Conservation (phyloP, 2,888 invertebrate genomes). For the Macrophya annulata region DNA sequence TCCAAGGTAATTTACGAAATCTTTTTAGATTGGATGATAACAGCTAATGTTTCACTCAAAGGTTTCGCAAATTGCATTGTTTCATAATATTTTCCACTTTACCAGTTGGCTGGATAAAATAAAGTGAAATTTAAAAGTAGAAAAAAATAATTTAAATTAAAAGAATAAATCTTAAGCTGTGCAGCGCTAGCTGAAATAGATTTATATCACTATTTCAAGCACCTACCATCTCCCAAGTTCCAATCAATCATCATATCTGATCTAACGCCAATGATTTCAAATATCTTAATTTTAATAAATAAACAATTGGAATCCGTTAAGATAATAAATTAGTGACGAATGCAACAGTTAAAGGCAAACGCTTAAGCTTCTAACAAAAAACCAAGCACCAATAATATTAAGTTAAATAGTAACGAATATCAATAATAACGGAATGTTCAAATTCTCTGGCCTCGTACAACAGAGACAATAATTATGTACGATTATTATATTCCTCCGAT, state of each 20-base stretch:
- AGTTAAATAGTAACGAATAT: conserved; percentile 48
- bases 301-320: conserved; percentile 16
- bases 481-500: conserved; percentile 28
- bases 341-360: conserved; percentile 60
- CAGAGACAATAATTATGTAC: background rate
- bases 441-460: conserved; percentile 44
- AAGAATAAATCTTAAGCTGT: conserved; percentile 6
- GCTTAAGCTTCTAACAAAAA: conserved; percentile 67
- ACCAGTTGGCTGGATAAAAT: background rate
- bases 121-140: background rate
- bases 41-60: background rate
- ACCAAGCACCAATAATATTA: conserved; percentile 55
- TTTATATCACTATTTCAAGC: conserved; percentile 15
- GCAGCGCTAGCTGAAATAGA: conserved; percentile 21
- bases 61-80: conserved; percentile 5
- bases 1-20: background rate
- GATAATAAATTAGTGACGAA: conserved; percentile 58
- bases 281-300: conserved; percentile 20
- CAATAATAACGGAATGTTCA: conserved; percentile 70
- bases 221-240: conserved; percentile 16
- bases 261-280: conserved; percentile 11
- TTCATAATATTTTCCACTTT: background rate
- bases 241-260: background rate
- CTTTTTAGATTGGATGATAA: background rate
- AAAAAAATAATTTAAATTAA: background rate